phyloP scores from a whole-genome alignment of 2,797 vertebrate species.

The Moxostoma hubbsi region DNA sequence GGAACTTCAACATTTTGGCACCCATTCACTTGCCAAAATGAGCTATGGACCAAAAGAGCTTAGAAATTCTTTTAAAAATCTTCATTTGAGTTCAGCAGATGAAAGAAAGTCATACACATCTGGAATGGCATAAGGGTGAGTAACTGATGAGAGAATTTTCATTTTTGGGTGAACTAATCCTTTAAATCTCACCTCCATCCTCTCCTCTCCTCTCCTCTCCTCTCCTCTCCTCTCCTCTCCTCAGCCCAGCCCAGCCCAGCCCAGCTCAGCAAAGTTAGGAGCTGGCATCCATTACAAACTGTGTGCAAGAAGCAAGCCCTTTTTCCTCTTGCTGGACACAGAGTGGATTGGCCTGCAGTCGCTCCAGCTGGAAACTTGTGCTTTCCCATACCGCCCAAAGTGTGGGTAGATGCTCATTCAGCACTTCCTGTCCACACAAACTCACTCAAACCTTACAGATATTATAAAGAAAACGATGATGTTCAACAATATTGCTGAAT shows the following conservation, averaged over 20 bases:
- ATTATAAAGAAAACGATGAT: background rate
- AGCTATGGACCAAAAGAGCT: too few species aligned
- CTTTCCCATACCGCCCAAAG: slow-evolving; percentile 87
- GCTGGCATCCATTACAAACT: slow-evolving; percentile 93
- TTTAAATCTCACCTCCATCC: slow-evolving; percentile 18
- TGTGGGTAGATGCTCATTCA: slow-evolving; percentile 76
- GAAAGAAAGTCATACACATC: too few species aligned
- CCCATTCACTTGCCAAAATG: too few species aligned
- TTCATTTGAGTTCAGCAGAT: too few species aligned
- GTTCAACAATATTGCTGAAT: too few species aligned
- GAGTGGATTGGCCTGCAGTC: slow-evolving; percentile 80
- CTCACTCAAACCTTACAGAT: slow-evolving; percentile 75
- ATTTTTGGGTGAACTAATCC: too few species aligned
- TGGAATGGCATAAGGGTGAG: too few species aligned
- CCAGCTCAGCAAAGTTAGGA: slow-evolving; percentile 88
- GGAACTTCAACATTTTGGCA: too few species aligned
- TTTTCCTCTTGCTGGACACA: slow-evolving; percentile 84
- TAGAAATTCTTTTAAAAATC: too few species aligned
- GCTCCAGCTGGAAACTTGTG: slow-evolving; percentile 90
- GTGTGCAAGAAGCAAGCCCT: slow-evolving; percentile 77
- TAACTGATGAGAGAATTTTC: too few species aligned
- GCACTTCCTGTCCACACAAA: slow-evolving; percentile 77
- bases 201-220: too few species aligned
- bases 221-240: slow-evolving; percentile 17
- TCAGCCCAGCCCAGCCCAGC: slow-evolving; percentile 89